phyloP scores from a whole-genome alignment of 1,140 invertebrate genomes.

The Drosophila equinoxialis region DNA sequence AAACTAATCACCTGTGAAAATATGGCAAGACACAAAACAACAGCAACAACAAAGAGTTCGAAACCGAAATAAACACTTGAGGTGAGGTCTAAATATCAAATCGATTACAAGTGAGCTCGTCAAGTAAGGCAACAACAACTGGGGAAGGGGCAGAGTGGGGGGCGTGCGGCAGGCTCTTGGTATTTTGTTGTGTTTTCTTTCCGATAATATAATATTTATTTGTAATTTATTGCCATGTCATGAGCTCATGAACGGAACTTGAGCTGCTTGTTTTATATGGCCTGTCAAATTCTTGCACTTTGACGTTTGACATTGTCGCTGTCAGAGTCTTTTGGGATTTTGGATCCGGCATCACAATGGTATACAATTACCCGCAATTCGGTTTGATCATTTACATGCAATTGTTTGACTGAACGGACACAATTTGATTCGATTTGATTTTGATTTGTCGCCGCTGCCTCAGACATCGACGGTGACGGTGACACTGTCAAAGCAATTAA shows the following conservation, averaged over 20 bases:
- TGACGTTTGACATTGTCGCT: slow-evolving; percentile 64
- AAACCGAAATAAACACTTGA: slow-evolving; percentile 62
- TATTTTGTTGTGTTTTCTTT: slow-evolving; percentile 20
- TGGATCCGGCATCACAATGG: slow-evolving; percentile 35
- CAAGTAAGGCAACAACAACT: slow-evolving; percentile 27
- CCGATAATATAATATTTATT: slow-evolving; percentile 28
- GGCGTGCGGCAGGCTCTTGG: background rate
- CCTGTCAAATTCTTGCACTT: slow-evolving; percentile 76
- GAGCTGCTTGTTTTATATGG: slow-evolving; percentile 42
- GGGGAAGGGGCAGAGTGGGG: background rate
- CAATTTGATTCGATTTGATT: slow-evolving; percentile 30
- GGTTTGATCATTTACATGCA: slow-evolving; percentile 51
- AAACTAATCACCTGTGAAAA: slow-evolving; percentile 77
- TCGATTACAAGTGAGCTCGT: slow-evolving; percentile 57
- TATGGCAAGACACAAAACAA: slow-evolving; percentile 28
- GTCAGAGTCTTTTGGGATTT: background rate
- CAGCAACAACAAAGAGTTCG: slow-evolving; percentile 16
- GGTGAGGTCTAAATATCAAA: slow-evolving; percentile 63
- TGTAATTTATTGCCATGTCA: slow-evolving; percentile 66
- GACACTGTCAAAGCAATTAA: slow-evolving; percentile 58
- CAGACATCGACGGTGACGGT: slow-evolving; percentile 20
- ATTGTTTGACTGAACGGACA: slow-evolving; percentile 28
- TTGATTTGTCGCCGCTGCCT: slow-evolving; percentile 37
- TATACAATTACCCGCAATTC: slow-evolving; percentile 68
- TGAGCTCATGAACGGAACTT: slow-evolving; percentile 59